These are phyloP conservation scores for Cirrhinus molitorella DNA, from an alignment of 2,797 vertebrate genomes.

Conservation along the genomic window DNA sequence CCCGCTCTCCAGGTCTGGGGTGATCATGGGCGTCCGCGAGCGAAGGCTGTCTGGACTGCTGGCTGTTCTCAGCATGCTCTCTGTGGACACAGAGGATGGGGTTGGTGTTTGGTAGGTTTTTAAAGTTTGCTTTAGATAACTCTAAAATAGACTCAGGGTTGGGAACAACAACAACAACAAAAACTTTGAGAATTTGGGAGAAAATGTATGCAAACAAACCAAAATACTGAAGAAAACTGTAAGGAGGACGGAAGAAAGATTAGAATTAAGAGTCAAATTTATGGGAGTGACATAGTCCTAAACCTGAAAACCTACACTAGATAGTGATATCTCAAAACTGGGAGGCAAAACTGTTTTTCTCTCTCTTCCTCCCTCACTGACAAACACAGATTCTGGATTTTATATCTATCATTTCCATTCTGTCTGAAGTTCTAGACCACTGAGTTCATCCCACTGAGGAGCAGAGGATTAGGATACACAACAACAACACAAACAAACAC, in stretches of 20 bases:
- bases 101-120: background rate
- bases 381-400: constrained; percentile 62
- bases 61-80: constrained; percentile 97
- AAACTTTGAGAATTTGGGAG: background rate
- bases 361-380: constrained; percentile 61
- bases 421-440: constrained; percentile 44
- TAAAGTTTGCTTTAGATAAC: too few relatives aligned
- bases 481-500: background rate
- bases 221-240: background rate
- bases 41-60: constrained; percentile 97
- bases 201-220: background rate
- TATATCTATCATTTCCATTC: constrained; percentile 71
- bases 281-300: background rate
- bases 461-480: constrained; percentile 13
- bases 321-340: background rate
- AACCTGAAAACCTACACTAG: background rate
- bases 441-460: background rate
- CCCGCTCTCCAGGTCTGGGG: constrained; percentile 95
- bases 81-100: constrained; percentile 70
- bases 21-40: constrained; percentile 96
- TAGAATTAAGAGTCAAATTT: background rate
- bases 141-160: too few relatives aligned
- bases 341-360: constrained; percentile 47
- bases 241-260: background rate
- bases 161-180: too few relatives aligned